These are phyloP conservation scores for Corvus hawaiiensis DNA, from an alignment of 2,113 vertebrate species.

Conservation along the genomic window DNA sequence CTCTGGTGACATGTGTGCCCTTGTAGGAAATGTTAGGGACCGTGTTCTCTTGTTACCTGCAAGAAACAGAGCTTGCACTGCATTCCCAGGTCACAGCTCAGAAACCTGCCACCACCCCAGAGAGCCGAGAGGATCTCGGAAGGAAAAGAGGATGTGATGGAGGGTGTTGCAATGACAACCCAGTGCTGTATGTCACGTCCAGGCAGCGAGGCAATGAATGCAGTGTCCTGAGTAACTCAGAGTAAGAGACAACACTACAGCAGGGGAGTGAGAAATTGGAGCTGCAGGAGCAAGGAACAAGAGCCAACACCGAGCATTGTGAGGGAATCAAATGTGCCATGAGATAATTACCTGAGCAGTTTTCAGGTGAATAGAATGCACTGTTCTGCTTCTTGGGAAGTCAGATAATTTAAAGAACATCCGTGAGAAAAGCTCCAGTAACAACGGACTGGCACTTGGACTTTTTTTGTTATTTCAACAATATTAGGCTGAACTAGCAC, in stretches of 20 bases:
- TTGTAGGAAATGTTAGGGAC: background rate
- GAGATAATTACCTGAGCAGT: conserved; percentile 15
- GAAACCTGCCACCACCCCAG: background rate
- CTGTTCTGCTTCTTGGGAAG: background rate
- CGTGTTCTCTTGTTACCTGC: background rate
- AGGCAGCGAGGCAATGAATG: background rate
- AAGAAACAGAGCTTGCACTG: background rate
- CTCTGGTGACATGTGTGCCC: background rate
- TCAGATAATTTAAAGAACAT: background rate
- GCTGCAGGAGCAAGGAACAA: background rate
- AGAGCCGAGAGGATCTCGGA: background rate
- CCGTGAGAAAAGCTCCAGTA: background rate
- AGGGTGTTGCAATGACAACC: background rate
- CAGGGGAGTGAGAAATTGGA: background rate
- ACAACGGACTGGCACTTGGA: background rate
- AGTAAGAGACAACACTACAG: background rate
- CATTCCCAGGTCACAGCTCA: background rate
- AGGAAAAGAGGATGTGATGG: background rate
- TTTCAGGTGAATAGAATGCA: background rate
- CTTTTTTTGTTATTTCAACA: background rate
- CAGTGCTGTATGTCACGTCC: background rate
- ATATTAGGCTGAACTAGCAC: background rate
- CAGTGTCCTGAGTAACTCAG: background rate
- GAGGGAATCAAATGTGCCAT: background rate
- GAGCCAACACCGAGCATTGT: background rate